Evolutionary conservation across 2,888 invertebrate species (phyloP).

Genomic region (Mimumesa dahlbomi): DNA sequence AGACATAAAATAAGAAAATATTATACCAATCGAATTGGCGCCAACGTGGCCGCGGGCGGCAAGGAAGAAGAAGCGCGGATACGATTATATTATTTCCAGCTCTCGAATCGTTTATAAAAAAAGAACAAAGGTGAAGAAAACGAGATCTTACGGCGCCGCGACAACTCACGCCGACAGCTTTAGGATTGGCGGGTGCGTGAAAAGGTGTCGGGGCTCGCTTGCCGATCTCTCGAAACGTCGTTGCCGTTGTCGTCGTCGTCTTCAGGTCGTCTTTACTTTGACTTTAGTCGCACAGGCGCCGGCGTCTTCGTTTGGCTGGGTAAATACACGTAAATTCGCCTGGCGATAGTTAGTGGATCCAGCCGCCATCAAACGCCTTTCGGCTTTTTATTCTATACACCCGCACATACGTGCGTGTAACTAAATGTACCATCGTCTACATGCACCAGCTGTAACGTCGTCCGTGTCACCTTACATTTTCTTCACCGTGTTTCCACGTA

Average conservation of each 20-base stretch:
- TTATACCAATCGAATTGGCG: neutral
- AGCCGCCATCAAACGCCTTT: conserved; percentile 43
- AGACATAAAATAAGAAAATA: neutral
- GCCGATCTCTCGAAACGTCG: conserved; percentile 32
- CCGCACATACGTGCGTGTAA: conserved; percentile 3
- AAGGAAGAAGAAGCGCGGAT: conserved; percentile 28
- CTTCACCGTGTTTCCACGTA: neutral
- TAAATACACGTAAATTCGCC: conserved; percentile 70
- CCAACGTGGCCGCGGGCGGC: neutral
- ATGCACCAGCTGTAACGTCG: conserved; percentile 1
- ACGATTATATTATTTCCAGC: conserved; percentile 60
- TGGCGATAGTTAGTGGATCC: conserved; percentile 62
- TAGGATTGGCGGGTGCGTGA: conserved; percentile 56
- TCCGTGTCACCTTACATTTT: conserved; percentile 32
- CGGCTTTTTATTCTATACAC: conserved; percentile 39
- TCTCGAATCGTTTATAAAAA: conserved; percentile 29
- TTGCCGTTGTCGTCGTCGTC: conserved; percentile 13
- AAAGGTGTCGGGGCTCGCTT: conserved; percentile 46
- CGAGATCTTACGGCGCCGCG: conserved; percentile 47
- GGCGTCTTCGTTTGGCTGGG: conserved; percentile 58
- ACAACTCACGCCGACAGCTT: conserved; percentile 63
- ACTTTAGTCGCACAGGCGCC: conserved; percentile 60
- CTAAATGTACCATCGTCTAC: conserved; percentile 4
- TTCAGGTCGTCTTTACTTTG: conserved; percentile 34
- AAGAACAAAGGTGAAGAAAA: conserved; percentile 31